Evolutionary conservation across 2,797 vertebrate genomes (phyloP).

Genomic region (Mus spretus): DNA sequence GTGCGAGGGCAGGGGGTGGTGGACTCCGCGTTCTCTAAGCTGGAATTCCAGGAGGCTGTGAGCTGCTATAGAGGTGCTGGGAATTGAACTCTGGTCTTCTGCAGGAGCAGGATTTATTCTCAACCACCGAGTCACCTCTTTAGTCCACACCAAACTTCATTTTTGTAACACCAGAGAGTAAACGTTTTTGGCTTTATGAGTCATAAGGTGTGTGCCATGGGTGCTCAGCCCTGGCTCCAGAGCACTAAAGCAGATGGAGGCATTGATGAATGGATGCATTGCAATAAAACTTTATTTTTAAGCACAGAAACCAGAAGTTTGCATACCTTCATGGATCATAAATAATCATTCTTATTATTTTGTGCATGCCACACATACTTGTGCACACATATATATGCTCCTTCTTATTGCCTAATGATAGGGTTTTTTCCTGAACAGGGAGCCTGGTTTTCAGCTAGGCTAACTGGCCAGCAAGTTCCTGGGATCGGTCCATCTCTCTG

Average conservation of each 20-base stretch:
- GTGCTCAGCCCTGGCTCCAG: background rate
- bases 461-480: background rate
- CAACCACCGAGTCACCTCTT: background rate
- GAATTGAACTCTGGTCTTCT: background rate
- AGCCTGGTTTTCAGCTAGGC: background rate
- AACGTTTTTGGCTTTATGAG: background rate
- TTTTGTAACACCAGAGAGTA: background rate
- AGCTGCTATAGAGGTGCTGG: background rate
- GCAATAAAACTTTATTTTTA: slow-evolving; percentile 49
- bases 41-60: background rate
- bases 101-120: background rate
- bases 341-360: slow-evolving; percentile 9
- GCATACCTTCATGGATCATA: background rate
- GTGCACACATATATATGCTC: background rate
- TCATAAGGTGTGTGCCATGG: background rate
- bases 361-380: background rate
- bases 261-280: background rate
- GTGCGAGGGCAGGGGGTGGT: background rate
- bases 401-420: background rate
- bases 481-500: background rate
- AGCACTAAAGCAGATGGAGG: background rate
- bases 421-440: background rate
- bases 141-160: background rate
- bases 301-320: background rate
- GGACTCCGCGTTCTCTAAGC: background rate